phyloP scores from a whole-genome alignment of 1,140 invertebrate species.

The Monomorium pharaonis region DNA sequence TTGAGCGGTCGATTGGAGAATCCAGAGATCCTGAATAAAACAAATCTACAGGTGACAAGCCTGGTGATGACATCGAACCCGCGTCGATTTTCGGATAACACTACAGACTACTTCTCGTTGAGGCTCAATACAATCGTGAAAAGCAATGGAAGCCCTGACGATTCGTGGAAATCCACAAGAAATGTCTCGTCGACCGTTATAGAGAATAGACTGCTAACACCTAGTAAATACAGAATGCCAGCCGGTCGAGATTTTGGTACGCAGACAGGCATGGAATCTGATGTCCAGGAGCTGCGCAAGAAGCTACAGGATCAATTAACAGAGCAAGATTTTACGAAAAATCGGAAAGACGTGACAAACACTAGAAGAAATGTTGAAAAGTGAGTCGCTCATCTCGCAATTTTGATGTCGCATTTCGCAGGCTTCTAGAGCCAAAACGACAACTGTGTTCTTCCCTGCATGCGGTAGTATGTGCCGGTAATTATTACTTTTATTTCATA shows the following conservation, averaged over 20 bases:
- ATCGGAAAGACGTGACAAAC: slow-evolving; percentile 77
- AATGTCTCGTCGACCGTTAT: slow-evolving; percentile 65
- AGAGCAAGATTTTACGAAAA: slow-evolving; percentile 69
- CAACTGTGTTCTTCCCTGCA: slow-evolving; percentile 32
- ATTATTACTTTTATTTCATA: slow-evolving; percentile 42
- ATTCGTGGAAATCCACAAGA: slow-evolving; percentile 63
- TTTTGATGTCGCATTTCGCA: slow-evolving; percentile 7
- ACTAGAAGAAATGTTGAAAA: slow-evolving; percentile 78
- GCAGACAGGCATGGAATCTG: slow-evolving; percentile 87
- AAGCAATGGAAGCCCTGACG: slow-evolving; percentile 47
- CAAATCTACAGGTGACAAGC: slow-evolving; percentile 79
- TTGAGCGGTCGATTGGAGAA: slow-evolving; percentile 80
- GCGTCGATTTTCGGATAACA: slow-evolving; percentile 51
- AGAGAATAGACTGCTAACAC: slow-evolving; percentile 87
- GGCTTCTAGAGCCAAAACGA: slow-evolving; percentile 30
- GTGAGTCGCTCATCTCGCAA: slow-evolving; percentile 70
- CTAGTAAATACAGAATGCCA: slow-evolving; percentile 86
- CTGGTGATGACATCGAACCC: slow-evolving; percentile 76
- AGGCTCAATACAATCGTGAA: slow-evolving; percentile 73
- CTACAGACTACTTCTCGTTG: slow-evolving; percentile 76
- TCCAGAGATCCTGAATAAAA: slow-evolving; percentile 73
- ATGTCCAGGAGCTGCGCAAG: slow-evolving; percentile 69
- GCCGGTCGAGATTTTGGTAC: slow-evolving; percentile 88
- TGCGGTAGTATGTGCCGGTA: slow-evolving; percentile 52
- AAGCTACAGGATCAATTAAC: slow-evolving; percentile 65